Percentiles rank a stretch among this genome's conserved stretches.
Conservation (phyloP, 1,140 invertebrate species). For the Zaprionus nigranus region DNA sequence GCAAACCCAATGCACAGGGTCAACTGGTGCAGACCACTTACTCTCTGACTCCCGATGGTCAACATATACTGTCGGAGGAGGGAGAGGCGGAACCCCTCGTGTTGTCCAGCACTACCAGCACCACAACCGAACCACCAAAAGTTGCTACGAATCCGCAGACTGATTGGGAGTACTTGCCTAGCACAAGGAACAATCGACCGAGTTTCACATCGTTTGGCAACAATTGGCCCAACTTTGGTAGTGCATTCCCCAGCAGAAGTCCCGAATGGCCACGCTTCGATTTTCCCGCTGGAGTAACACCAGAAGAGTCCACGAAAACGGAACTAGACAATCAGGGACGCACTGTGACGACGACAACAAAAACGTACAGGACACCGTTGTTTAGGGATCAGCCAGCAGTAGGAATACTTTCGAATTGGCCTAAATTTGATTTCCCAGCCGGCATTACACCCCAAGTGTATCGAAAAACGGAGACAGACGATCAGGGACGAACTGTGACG, state of each 20-base stretch:
- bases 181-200: neutral
- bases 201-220: neutral
- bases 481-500: slow-evolving; percentile 39
- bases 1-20: slow-evolving; percentile 25
- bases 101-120: neutral
- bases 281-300: slow-evolving; percentile 50
- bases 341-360: slow-evolving; percentile 49
- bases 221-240: slow-evolving; percentile 28
- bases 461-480: slow-evolving; percentile 30
- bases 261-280: slow-evolving; percentile 29
- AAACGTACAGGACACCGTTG: slow-evolving; percentile 11
- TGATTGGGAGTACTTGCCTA: slow-evolving; percentile 56
- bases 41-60: slow-evolving; percentile 35
- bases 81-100: neutral
- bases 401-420: slow-evolving; percentile 1
- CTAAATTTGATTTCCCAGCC: slow-evolving; percentile 15
- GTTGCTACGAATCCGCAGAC: slow-evolving; percentile 35
- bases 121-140: neutral
- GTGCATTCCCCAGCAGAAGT: neutral
- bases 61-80: neutral
- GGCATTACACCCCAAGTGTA: slow-evolving; percentile 18
- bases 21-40: slow-evolving; percentile 38
- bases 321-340: slow-evolving; percentile 47
- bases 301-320: slow-evolving; percentile 53
- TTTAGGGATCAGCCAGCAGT: neutral